Conservation (phyloP, 2,888 invertebrate species). For the Malthinus seriepunctatus region DNA sequence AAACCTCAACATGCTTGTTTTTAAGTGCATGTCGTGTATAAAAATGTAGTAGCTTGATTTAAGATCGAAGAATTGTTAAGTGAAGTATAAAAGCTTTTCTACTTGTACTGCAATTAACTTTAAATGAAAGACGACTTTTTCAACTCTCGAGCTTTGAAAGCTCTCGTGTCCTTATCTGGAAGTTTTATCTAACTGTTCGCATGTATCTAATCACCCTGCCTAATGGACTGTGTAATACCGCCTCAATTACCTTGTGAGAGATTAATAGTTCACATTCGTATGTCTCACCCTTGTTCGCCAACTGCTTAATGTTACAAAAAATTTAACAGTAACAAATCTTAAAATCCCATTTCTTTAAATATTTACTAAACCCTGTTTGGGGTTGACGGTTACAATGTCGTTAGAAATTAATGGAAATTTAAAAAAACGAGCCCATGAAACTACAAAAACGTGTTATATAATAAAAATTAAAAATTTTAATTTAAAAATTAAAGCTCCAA, state of each 20-base stretch:
- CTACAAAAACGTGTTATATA: too few relatives aligned
- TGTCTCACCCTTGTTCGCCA: slow-evolving; percentile 39
- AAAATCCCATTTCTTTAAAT: too few relatives aligned
- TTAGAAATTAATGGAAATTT: too few relatives aligned
- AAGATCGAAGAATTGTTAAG: slow-evolving; percentile 17
- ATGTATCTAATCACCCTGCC: slow-evolving; percentile 39
- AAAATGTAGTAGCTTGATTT: slow-evolving; percentile 4
- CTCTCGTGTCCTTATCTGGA: slow-evolving; percentile 32
- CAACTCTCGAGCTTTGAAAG: slow-evolving; percentile 34
- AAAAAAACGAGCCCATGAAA: too few relatives aligned
- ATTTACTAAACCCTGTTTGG: too few relatives aligned
- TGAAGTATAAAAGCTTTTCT: slow-evolving; percentile 15
- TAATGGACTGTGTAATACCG: slow-evolving; percentile 45
- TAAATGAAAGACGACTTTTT: slow-evolving; percentile 26
- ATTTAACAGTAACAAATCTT: slow-evolving; percentile 28
- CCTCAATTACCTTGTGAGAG: slow-evolving; percentile 43
- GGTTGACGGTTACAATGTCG: too few relatives aligned
- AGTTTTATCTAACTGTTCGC: slow-evolving; percentile 38
- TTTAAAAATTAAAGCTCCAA: too few relatives aligned
- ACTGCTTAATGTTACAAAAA: slow-evolving; percentile 32
- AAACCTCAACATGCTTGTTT: slow-evolving; percentile 1
- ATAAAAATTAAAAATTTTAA: too few relatives aligned
- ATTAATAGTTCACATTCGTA: slow-evolving; percentile 44
- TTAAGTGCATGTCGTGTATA: slow-evolving; percentile 4
- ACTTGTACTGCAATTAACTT: slow-evolving; percentile 20